These are phyloP conservation scores for Taenaris catops DNA, from an alignment of 2,888 invertebrate genomes.

Conservation along the genomic window DNA sequence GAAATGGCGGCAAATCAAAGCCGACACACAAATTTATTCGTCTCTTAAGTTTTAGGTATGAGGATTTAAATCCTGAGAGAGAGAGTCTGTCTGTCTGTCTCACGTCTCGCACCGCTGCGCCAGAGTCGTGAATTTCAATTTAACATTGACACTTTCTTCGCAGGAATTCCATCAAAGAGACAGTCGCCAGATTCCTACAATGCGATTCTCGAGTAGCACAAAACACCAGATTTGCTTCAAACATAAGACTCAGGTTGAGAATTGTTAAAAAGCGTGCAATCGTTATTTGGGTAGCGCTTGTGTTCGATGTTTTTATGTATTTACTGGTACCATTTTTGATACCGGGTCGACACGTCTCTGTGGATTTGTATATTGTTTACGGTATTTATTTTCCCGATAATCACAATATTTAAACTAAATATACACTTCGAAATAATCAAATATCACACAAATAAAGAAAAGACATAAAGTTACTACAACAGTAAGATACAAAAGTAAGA, in stretches of 20 bases:
- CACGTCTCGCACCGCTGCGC: not conserved
- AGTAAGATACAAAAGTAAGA: too few species aligned
- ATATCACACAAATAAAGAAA: too few species aligned
- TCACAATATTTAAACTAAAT: too few species aligned
- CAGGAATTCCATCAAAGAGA: conserved; percentile 11
- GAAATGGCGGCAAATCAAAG: too few species aligned
- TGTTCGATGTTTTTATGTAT: conserved; percentile 37
- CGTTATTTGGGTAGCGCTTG: conserved; percentile 41
- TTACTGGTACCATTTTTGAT: conserved; percentile 29
- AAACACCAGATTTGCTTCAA: conserved; percentile 35
- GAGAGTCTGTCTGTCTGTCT: not conserved
- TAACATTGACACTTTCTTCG: not conserved
- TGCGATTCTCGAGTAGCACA: conserved; percentile 30
- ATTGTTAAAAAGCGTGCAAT: conserved; percentile 41
- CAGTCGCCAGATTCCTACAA: conserved; percentile 29
- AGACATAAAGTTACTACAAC: too few species aligned
- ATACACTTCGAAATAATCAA: too few species aligned
- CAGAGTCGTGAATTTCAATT: not conserved
- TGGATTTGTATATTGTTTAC: conserved; percentile 33
- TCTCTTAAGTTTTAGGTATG: too few species aligned
- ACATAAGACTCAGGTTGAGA: conserved; percentile 32
- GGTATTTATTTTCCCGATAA: too few species aligned
- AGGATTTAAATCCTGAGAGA: too few species aligned
- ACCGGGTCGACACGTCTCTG: conserved; percentile 38
- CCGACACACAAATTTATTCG: too few species aligned